These are phyloP conservation scores for Sorex araneus DNA, from an alignment of 2,113 vertebrate genomes.

Conservation along the genomic window DNA sequence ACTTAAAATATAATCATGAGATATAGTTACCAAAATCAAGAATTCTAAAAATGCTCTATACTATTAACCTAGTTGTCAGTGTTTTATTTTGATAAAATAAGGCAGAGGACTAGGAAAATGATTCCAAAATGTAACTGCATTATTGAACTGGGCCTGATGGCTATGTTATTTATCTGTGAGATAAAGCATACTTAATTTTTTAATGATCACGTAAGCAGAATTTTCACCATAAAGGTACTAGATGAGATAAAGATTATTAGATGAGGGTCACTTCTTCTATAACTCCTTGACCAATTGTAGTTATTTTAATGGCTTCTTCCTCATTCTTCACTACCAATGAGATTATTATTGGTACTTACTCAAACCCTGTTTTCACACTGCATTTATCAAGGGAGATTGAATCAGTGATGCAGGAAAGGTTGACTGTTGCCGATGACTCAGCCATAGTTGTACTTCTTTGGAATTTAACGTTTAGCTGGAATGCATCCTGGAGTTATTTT, in stretches of 20 bases:
- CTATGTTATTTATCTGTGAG: neutral
- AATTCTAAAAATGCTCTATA: conserved; percentile 10
- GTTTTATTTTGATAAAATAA: neutral
- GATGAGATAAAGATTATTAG: conserved; percentile 25
- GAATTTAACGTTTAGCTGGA: conserved; percentile 17
- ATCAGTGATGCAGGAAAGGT: conserved; percentile 36
- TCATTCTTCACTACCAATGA: neutral
- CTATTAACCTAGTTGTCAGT: neutral
- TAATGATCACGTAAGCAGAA: neutral
- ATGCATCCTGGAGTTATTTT: neutral
- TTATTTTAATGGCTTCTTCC: neutral
- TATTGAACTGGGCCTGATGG: neutral
- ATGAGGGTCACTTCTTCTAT: conserved; percentile 14
- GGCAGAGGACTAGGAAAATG: conserved; percentile 10
- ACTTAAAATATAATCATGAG: neutral
- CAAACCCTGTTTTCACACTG: neutral
- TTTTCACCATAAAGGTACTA: conserved; percentile 39
- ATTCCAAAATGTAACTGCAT: neutral
- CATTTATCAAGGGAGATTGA: conserved; percentile 44
- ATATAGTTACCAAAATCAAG: neutral
- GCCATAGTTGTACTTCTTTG: conserved; percentile 3
- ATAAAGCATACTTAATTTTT: conserved; percentile 46
- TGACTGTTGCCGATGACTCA: conserved; percentile 16
- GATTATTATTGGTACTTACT: conserved; percentile 6
- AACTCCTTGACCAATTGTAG: conserved; percentile 42